Conservation (phyloP, 2,797 vertebrate species). For the Peromyscus nudipes region DNA sequence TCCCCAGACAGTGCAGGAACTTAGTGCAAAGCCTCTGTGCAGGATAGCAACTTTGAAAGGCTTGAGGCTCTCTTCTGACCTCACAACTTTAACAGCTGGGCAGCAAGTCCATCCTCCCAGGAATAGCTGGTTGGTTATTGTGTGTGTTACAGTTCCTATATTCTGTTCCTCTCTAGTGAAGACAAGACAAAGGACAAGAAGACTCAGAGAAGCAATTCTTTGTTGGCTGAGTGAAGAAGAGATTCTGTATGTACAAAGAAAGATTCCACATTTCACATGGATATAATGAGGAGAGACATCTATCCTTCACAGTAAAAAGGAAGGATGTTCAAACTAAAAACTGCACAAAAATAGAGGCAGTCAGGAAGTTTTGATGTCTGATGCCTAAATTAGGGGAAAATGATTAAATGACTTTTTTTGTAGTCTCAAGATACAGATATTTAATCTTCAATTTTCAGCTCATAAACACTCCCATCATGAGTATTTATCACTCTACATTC, state of each 20-base stretch:
- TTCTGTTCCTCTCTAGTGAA: not conserved
- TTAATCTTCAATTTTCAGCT: not conserved
- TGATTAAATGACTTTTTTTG: not conserved
- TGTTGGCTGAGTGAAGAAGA: not conserved
- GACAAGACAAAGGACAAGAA: not conserved
- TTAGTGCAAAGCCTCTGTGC: not conserved
- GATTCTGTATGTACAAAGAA: conserved; percentile 12
- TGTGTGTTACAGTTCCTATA: not conserved
- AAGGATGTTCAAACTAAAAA: not conserved
- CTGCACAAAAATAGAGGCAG: not conserved
- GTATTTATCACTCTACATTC: not conserved
- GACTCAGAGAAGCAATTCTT: not conserved
- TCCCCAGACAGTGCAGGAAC: not conserved
- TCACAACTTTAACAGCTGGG: not conserved
- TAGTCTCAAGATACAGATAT: not conserved
- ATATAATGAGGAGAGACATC: not conserved
- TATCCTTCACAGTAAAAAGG: not conserved
- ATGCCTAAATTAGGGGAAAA: conserved; percentile 28
- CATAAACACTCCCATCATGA: not conserved
- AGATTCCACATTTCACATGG: not conserved
- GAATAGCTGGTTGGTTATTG: not conserved
- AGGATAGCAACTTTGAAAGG: not conserved
- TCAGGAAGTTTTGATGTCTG: not conserved
- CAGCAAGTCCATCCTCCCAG: not conserved
- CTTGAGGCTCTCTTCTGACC: not conserved